Base-by-base conservation (phyloP, 1,140 invertebrate genomes). In the Sycobia sp. region DNA sequence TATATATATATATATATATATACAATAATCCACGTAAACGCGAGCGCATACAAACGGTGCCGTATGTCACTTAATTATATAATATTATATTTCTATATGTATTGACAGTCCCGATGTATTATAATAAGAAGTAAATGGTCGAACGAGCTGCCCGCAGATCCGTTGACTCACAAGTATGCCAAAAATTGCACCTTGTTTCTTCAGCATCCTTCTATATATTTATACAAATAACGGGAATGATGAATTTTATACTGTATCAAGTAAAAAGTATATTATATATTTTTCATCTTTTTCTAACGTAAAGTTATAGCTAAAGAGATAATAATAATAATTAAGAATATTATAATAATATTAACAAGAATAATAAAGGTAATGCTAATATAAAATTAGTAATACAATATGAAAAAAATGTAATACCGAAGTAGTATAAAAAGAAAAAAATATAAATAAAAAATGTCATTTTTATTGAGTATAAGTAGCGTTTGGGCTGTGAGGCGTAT, bases 241-340 rank as follows among this genome's bases (percentile, higher is more conserved):
- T 54, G 11, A 43, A 62, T 62, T 62, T 56, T 49, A 34, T 56
- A 62, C 22, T 22, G 3, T 39, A 38, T 9, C 16, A 20, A 56
- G 11, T 39, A 44, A 23, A 54, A 41, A 55, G 49, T 56, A n/a
- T n/a, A n/a, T n/a, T n/a, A n/a, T n/a, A 55, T 72, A 71, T 69
- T 71, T 74, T 73, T 69, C 72, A 71, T 75, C 71, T 73, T 72
- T n/a, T 69, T 76, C 71, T 72, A 72, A 67, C 56, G 60, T 27
- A 67, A 23, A 63, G 38, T 53, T 55, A 47, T 44, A 51, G 62
- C 32, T 23, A 25, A 55, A 49, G 29, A 51, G 16, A 34, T 43
- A 53, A 23, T 32, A 32, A 46, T 29, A 20, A 43, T n/a, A n/a
- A n/a, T n/a, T n/a, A n/a, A n/a, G n/a, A n/a, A n/a, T n/a, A n/a